These are phyloP conservation scores for Petromus typicus DNA, from an alignment of 2,113 vertebrate genomes.

Conservation along the genomic window DNA sequence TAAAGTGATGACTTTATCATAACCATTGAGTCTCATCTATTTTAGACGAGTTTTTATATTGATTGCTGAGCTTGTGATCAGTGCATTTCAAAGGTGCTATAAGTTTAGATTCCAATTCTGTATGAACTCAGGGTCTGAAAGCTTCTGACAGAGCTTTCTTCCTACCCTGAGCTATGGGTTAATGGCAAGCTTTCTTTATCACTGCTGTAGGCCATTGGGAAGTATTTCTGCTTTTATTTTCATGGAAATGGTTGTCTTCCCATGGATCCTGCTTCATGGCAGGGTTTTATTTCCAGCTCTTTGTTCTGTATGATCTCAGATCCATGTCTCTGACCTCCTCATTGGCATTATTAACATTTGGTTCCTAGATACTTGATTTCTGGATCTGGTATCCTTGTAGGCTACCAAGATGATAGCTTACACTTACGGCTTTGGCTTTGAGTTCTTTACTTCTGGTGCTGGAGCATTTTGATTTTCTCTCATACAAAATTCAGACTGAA, in stretches of 20 bases:
- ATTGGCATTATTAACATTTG: neutral
- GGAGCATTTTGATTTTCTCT: neutral
- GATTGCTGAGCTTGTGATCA: neutral
- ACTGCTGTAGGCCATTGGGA: neutral
- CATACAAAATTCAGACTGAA: neutral
- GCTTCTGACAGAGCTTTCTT: neutral
- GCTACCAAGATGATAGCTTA: neutral
- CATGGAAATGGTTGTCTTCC: neutral
- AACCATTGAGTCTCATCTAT: neutral
- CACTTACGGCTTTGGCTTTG: neutral
- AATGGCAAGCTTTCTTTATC: neutral
- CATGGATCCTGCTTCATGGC: neutral
- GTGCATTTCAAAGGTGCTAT: neutral
- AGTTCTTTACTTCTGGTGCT: neutral
- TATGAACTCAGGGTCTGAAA: neutral
- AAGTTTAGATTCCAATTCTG: neutral
- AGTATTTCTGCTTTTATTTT: neutral
- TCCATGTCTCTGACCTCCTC: neutral
- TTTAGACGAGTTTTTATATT: neutral
- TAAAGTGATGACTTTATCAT: neutral
- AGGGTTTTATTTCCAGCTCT: neutral
- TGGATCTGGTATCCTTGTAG: neutral
- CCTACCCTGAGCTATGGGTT: neutral
- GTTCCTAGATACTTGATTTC: slow-evolving; percentile 4
- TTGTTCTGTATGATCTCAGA: neutral